phyloP scores from a whole-genome alignment of 30 jellyfish, hydroid and myxozoan genomes.

The Chrysaora quinquecirrha region DNA sequence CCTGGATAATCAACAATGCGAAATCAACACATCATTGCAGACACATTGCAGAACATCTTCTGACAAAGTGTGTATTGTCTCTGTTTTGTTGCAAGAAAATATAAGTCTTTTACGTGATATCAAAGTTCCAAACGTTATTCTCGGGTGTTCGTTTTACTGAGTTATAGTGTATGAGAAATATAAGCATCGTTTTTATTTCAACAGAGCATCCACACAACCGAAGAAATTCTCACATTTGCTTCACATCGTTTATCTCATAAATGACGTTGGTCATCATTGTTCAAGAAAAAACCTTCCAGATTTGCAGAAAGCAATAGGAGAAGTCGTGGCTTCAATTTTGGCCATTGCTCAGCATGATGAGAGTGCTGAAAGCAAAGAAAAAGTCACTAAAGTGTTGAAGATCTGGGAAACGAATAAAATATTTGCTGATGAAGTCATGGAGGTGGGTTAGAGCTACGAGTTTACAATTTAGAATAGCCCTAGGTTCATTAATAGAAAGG shows the following conservation, averaged over 20 bases:
- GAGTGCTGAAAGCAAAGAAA: conserved; percentile 74
- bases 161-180: too few relatives aligned
- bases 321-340: conserved; percentile 64
- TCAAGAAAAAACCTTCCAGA: conserved; percentile 82
- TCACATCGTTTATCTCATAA: conserved; percentile 84
- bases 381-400: conserved; percentile 79
- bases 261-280: conserved; percentile 95
- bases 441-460: conserved; percentile 57
- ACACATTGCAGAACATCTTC: conserved; percentile 69
- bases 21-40: conserved; percentile 89
- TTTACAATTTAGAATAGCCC: too few relatives aligned
- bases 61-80: conserved; percentile 53
- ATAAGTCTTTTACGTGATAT: too few relatives aligned
- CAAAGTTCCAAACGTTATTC: too few relatives aligned
- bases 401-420: conserved; percentile 92
- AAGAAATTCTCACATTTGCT: conserved; percentile 74
- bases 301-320: conserved; percentile 76
- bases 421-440: conserved; percentile 66
- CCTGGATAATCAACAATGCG: conserved; percentile 88
- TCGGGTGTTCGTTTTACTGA: too few relatives aligned
- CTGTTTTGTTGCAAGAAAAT: neutral
- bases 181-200: too few relatives aligned
- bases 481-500: too few relatives aligned
- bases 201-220: conserved; percentile 55
- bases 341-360: conserved; percentile 82